A percentile compares a stretch with the other conserved stretches of the same genome.
Conservation (phyloP, 2,888 invertebrate genomes). For the Orgyia antiqua region DNA sequence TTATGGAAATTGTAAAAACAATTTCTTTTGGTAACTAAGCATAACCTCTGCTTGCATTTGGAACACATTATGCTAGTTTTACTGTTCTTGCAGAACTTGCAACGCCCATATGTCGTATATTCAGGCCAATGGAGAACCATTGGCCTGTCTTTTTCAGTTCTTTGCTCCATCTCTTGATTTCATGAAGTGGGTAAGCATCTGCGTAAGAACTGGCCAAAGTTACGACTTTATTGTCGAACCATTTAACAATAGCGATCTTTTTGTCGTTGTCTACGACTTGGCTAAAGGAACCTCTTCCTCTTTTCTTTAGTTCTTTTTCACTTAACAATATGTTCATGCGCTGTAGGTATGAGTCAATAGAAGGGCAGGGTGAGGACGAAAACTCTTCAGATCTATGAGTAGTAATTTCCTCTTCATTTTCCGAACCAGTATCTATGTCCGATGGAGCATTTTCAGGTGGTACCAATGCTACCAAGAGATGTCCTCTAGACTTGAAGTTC, state of each 20-base stretch:
- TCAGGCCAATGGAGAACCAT: slow-evolving; percentile 5
- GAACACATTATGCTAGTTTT: background rate
- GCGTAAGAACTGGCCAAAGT: slow-evolving; percentile 15
- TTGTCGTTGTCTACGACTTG: slow-evolving; percentile 11
- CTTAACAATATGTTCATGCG: background rate
- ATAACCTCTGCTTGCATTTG: background rate
- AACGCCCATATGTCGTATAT: background rate
- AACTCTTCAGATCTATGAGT: background rate
- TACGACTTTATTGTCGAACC: slow-evolving; percentile 23
- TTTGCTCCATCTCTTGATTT: background rate
- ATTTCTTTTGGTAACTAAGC: background rate
- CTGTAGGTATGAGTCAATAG: background rate
- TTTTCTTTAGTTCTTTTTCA: slow-evolving; percentile 4
- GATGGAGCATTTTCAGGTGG: slow-evolving; percentile 9
- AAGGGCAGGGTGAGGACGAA: background rate
- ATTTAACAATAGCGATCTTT: slow-evolving; percentile 15
- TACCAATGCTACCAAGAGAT: slow-evolving; percentile 8
- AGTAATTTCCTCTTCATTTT: background rate
- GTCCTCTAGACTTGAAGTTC: slow-evolving; percentile 6
- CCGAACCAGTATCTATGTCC: slow-evolving; percentile 8
- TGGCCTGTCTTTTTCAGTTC: slow-evolving; percentile 8
- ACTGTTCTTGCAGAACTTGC: background rate
- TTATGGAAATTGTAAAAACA: background rate
- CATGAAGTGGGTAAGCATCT: slow-evolving; percentile 9
- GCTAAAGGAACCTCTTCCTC: slow-evolving; percentile 1